These are phyloP conservation scores for Pomatorhinus ruficollis DNA, from an alignment of 2,113 vertebrate species.

Conservation along the genomic window DNA sequence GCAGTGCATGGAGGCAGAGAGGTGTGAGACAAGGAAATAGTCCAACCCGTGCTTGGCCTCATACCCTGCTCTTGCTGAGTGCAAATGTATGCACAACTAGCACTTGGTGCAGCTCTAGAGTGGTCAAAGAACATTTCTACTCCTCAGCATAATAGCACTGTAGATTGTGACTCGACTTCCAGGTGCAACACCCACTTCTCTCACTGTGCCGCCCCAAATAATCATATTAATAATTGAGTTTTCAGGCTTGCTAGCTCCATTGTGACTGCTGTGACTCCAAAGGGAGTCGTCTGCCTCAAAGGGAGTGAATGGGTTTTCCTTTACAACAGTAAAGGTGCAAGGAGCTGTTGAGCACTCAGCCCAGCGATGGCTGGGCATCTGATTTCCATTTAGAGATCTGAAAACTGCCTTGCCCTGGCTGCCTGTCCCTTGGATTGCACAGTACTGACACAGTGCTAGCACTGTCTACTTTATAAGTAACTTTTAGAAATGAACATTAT, in stretches of 20 bases:
- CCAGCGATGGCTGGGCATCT: background rate
- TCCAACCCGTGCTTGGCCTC: background rate
- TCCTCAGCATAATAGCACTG: accelerated
- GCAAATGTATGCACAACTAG: accelerated
- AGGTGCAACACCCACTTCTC: background rate
- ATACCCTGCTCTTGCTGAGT: background rate
- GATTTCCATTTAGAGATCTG: background rate
- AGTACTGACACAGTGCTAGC: background rate
- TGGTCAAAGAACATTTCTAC: background rate
- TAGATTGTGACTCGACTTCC: accelerated
- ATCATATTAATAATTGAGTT: background rate
- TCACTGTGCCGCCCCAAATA: background rate
- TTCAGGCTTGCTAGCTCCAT: background rate
- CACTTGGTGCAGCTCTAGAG: no score
- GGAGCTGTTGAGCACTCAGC: background rate
- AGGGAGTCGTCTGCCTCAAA: background rate
- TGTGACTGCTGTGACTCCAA: background rate
- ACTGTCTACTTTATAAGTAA: background rate
- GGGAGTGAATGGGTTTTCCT: background rate
- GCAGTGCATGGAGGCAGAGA: background rate
- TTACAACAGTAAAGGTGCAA: background rate
- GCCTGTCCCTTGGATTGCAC: background rate
- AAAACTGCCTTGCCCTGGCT: background rate
- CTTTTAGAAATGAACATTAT: background rate
- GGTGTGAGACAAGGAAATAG: background rate